Evolutionary conservation across 2,888 invertebrate genomes (phyloP).

Genomic region (Liodrosophila aerea): DNA sequence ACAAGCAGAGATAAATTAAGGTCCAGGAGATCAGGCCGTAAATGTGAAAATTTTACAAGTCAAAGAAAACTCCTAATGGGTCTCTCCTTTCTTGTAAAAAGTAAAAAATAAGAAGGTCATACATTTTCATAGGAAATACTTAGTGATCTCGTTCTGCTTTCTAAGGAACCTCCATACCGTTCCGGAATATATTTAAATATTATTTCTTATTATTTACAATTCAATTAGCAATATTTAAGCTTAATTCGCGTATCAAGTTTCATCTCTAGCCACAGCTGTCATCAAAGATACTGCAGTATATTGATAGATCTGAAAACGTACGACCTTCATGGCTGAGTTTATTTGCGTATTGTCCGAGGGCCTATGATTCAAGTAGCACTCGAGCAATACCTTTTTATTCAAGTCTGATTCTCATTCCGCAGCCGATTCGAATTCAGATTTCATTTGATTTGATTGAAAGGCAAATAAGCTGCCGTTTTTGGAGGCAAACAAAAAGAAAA

Average conservation of each 20-base stretch:
- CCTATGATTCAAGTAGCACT: slow-evolving; percentile 35
- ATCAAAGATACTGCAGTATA: slow-evolving; percentile 9
- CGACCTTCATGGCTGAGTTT: slow-evolving; percentile 49
- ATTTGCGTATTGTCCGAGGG: slow-evolving; percentile 14
- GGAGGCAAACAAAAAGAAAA: slow-evolving; percentile 32
- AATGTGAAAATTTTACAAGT: too few relatives aligned
- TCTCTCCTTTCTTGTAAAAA: too few relatives aligned
- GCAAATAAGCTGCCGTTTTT: slow-evolving; percentile 71
- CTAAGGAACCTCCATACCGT: too few relatives aligned
- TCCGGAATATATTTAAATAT: too few relatives aligned
- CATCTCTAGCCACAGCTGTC: slow-evolving; percentile 17
- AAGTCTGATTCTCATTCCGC: slow-evolving; percentile 7
- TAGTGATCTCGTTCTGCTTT: too few relatives aligned
- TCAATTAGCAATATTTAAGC: too few relatives aligned
- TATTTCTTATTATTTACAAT: too few relatives aligned
- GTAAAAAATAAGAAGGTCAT: too few relatives aligned
- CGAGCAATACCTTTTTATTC: slow-evolving; percentile 32
- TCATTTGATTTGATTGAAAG: slow-evolving; percentile 58
- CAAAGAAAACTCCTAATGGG: too few relatives aligned
- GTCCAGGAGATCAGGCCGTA: not conserved
- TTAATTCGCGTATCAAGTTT: too few relatives aligned
- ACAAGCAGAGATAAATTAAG: slow-evolving; percentile 2
- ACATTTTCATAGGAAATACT: too few relatives aligned
- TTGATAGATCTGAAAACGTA: slow-evolving; percentile 30
- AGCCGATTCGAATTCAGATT: slow-evolving; percentile 4